Conservation (phyloP, 2,888 invertebrate genomes). For the Epinotia brunnichana region DNA sequence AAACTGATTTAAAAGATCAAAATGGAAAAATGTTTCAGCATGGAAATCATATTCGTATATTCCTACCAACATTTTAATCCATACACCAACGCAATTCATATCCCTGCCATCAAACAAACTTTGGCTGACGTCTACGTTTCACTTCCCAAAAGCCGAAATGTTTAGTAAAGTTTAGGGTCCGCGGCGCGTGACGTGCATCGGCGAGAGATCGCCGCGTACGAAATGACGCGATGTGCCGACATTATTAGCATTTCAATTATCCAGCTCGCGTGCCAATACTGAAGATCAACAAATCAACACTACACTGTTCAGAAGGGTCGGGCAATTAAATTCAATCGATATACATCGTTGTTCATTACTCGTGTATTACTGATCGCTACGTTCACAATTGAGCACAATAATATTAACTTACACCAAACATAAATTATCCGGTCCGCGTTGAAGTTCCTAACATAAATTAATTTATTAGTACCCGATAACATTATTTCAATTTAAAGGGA, state of each 20-base stretch:
- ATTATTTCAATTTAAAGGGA: no score
- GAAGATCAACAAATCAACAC: slow-evolving; percentile 32
- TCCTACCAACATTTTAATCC: slow-evolving; percentile 13
- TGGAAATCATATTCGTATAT: not conserved
- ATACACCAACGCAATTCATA: slow-evolving; percentile 32
- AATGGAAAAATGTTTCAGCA: not conserved
- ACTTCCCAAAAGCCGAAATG: slow-evolving; percentile 39
- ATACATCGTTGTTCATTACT: not conserved
- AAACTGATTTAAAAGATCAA: not conserved
- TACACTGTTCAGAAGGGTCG: slow-evolving; percentile 6
- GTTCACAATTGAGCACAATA: not conserved
- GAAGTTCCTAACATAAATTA: not conserved
- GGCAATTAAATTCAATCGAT: slow-evolving; percentile 23
- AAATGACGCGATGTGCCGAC: slow-evolving; percentile 31
- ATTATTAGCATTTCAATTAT: slow-evolving; percentile 42
- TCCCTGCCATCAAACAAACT: slow-evolving; percentile 42
- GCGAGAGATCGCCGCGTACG: slow-evolving; percentile 21
- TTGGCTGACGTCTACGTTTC: slow-evolving; percentile 42
- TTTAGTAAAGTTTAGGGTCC: slow-evolving; percentile 41
- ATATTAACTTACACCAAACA: not conserved
- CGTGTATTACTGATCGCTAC: not conserved
- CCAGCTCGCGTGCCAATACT: slow-evolving; percentile 9
- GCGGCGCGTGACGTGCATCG: slow-evolving; percentile 42
- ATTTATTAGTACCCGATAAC: not conserved
- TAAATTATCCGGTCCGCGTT: not conserved